These are phyloP conservation scores for Drosophila biarmipes DNA, from an alignment of 1,140 invertebrate species.

Conservation along the genomic window DNA sequence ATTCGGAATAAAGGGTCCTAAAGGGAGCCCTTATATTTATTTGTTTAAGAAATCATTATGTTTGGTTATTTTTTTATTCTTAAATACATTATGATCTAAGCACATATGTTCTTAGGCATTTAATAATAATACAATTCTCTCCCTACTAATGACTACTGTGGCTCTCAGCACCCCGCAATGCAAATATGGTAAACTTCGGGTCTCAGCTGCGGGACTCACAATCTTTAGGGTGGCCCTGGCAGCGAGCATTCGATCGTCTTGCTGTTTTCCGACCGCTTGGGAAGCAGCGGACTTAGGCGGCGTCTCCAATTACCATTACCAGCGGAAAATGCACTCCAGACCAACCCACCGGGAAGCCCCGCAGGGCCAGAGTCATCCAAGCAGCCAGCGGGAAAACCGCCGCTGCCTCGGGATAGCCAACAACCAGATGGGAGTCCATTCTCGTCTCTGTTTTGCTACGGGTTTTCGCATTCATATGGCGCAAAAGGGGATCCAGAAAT, in stretches of 20 bases:
- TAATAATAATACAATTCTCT: too few species aligned
- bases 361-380: slow-evolving; percentile 34
- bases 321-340: slow-evolving; percentile 19
- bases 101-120: too few species aligned
- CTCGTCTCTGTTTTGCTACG: slow-evolving; percentile 54
- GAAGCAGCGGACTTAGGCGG: slow-evolving; percentile 47
- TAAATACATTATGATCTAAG: too few species aligned
- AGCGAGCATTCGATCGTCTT: slow-evolving; percentile 48
- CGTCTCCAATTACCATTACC: slow-evolving; percentile 66
- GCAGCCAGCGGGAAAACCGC: slow-evolving; percentile 55
- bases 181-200: slow-evolving; percentile 35
- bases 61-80: too few species aligned
- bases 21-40: too few species aligned
- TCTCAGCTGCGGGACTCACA: slow-evolving; percentile 7
- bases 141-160: not conserved
- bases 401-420: slow-evolving; percentile 13
- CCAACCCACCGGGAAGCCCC: slow-evolving; percentile 41
- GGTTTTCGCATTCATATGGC: slow-evolving; percentile 26
- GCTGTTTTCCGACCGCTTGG: slow-evolving; percentile 37
- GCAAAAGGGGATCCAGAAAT: slow-evolving; percentile 21
- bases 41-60: too few species aligned
- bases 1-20: not conserved
- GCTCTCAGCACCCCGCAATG: slow-evolving; percentile 10
- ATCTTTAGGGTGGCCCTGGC: slow-evolving; percentile 54
- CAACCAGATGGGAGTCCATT: slow-evolving; percentile 29